These are phyloP conservation scores for Herpailurus yagouaroundi DNA, from an alignment of 2,113 vertebrate genomes.

Conservation along the genomic window DNA sequence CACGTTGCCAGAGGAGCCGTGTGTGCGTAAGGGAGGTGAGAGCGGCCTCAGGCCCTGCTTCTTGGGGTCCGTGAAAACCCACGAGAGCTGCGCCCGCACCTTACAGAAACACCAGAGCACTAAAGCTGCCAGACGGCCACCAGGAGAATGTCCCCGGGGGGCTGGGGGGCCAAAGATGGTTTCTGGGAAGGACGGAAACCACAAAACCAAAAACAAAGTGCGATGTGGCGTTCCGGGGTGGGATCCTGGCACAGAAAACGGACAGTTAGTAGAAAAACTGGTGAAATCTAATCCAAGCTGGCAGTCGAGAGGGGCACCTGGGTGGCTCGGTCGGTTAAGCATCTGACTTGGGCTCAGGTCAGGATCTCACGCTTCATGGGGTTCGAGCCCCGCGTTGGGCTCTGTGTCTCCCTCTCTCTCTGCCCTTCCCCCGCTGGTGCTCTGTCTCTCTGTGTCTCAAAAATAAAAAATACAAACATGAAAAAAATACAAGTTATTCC, in stretches of 20 bases:
- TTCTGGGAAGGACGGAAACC: background rate
- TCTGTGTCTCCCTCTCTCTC: too few relatives aligned
- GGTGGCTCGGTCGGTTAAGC: too few relatives aligned
- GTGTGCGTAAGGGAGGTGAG: accelerated
- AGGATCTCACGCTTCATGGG: too few relatives aligned
- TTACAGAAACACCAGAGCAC: too few relatives aligned
- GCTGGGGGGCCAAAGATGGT: background rate
- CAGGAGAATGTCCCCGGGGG: accelerated
- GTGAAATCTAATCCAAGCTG: background rate
- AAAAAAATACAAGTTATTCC: background rate
- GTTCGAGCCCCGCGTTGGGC: too few relatives aligned
- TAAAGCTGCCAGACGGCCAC: background rate
- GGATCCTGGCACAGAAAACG: background rate
- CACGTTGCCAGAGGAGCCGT: background rate
- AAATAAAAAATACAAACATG: too few relatives aligned
- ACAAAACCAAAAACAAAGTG: background rate
- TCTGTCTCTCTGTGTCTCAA: too few relatives aligned
- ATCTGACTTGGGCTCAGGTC: too few relatives aligned
- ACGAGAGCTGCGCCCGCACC: background rate
- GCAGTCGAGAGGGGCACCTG: too few relatives aligned
- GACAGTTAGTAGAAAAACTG: background rate
- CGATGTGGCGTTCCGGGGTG: background rate
- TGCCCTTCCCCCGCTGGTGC: too few relatives aligned
- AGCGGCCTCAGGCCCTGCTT: accelerated
- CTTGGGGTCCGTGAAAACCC: accelerated